Conservation (phyloP, 2,113 vertebrate species). For the Lamprologus speciosus region DNA sequence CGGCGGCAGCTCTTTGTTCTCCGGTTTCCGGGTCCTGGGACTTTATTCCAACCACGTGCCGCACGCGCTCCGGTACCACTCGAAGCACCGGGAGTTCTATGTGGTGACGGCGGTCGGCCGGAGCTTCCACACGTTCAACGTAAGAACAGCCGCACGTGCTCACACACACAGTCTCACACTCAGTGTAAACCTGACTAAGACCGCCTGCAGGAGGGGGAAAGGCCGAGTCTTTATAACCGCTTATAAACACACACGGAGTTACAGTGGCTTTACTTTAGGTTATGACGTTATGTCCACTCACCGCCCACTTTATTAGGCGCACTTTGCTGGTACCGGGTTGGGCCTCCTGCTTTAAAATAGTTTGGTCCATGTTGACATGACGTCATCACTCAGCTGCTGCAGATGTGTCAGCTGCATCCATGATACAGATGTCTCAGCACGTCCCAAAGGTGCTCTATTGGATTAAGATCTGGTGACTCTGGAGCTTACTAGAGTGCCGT, state of each 20-base stretch:
- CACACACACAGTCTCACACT: neutral
- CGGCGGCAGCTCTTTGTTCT: constrained; percentile 68
- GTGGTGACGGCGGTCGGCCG: constrained; percentile 78
- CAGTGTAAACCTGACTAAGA: neutral
- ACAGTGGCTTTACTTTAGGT: neutral
- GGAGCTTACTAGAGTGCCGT: neutral
- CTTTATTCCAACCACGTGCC: constrained; percentile 82
- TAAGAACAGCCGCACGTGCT: constrained; percentile 63
- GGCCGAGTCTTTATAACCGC: neutral
- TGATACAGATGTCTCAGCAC: neutral
- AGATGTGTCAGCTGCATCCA: neutral
- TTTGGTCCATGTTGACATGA: neutral
- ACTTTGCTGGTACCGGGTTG: neutral
- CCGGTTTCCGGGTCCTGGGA: constrained; percentile 82
- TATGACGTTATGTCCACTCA: neutral
- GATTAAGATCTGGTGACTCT: neutral
- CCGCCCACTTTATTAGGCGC: neutral
- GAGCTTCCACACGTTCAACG: constrained; percentile 88
- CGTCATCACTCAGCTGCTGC: neutral
- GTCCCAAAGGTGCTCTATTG: neutral
- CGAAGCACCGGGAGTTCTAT: constrained; percentile 87
- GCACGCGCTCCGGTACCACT: constrained; percentile 83
- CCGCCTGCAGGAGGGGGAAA: neutral
- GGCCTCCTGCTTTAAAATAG: neutral
- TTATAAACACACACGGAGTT: neutral